phyloP scores from a whole-genome alignment of 2,888 invertebrate genomes.

The Noctua janthe region DNA sequence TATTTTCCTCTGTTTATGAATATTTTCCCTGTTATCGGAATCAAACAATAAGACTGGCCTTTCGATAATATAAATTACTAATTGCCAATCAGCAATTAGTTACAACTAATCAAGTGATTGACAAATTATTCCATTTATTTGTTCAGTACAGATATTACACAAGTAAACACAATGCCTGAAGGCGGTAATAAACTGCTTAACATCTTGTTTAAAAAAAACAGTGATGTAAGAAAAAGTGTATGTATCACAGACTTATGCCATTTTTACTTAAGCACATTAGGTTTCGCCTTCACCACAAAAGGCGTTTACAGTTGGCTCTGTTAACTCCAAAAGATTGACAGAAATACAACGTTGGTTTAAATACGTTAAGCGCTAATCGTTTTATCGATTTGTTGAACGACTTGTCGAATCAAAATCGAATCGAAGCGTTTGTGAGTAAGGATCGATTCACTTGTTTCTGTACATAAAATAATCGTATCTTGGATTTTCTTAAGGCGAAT shows the following conservation, averaged over 20 bases:
- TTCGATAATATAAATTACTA: not conserved
- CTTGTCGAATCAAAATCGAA: no score
- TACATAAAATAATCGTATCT: no score
- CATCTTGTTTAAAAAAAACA: conserved; percentile 31
- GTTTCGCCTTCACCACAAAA: not conserved
- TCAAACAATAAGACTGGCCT: conserved; percentile 4
- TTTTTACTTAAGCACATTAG: not conserved
- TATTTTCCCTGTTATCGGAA: not conserved
- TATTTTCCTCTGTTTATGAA: not conserved
- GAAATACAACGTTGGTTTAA: no score
- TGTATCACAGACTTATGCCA: not conserved
- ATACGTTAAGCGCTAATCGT: no score
- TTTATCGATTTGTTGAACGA: no score
- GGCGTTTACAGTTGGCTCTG: not conserved
- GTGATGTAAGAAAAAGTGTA: not conserved
- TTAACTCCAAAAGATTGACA: no score
- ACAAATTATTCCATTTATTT: not conserved
- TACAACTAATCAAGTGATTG: conserved; percentile 9
- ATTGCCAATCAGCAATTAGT: not conserved
- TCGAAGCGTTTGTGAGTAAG: no score
- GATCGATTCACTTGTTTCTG: no score
- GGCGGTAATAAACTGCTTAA: not conserved
- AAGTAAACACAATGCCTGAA: not conserved
- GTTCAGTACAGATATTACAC: not conserved
- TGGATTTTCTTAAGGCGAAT: no score